Evolutionary conservation across 1,140 invertebrate genomes (phyloP).

Genomic region (Philaenus spumarius): DNA sequence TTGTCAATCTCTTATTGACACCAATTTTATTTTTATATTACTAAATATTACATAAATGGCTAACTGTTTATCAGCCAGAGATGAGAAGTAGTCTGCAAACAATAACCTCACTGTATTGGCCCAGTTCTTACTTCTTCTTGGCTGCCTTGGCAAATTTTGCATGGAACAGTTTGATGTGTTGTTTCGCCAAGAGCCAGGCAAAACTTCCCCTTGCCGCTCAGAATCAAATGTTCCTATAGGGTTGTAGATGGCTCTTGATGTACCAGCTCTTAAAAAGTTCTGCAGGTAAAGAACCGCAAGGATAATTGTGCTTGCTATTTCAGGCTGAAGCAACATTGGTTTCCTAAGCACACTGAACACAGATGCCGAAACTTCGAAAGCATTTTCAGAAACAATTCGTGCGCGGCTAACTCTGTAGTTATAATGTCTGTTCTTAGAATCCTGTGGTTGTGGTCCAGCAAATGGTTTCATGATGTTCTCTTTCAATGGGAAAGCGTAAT

Average conservation of each 20-base stretch:
- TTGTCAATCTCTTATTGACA: too few species aligned
- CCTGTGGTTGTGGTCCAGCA: constrained; percentile 40
- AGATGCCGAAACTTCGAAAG: constrained; percentile 43
- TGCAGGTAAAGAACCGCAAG: neutral
- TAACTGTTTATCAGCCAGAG: too few species aligned
- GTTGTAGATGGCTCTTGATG: neutral
- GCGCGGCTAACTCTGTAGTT: constrained; percentile 38
- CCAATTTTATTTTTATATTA: too few species aligned
- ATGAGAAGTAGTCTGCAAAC: too few species aligned
- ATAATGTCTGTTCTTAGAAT: constrained; percentile 34
- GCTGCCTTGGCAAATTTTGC: too few species aligned
- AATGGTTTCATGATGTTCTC: constrained; percentile 41
- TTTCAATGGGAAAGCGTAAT: constrained; percentile 37
- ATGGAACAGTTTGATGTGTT: too few species aligned
- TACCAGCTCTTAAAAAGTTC: neutral
- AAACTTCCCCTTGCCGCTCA: too few species aligned
- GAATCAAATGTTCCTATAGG: neutral
- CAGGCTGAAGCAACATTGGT: constrained; percentile 32
- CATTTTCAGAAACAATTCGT: constrained; percentile 44
- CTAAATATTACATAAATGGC: too few species aligned
- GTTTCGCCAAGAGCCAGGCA: too few species aligned
- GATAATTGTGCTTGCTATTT: neutral
- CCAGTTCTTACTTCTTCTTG: too few species aligned
- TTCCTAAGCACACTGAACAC: constrained; percentile 39
- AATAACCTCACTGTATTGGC: too few species aligned